Conservation (phyloP, 2,888 invertebrate species). For the Diplazon laetatorius region DNA sequence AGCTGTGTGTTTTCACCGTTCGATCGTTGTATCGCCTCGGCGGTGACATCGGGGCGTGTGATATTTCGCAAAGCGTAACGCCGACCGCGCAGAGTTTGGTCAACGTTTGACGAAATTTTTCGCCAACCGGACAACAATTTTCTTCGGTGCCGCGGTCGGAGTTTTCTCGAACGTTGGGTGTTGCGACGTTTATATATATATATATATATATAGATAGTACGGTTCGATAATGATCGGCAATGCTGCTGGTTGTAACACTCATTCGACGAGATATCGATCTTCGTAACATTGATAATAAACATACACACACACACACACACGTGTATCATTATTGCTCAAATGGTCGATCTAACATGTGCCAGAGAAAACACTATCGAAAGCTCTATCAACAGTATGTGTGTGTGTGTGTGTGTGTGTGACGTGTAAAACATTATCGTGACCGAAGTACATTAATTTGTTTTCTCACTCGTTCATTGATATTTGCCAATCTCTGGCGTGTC, state of each 20-base stretch:
- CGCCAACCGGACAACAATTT: slow-evolving; percentile 58
- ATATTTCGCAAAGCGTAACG: slow-evolving; percentile 59
- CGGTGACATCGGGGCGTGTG: slow-evolving; percentile 47
- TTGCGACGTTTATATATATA: slow-evolving; percentile 47
- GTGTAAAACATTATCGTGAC: slow-evolving; percentile 28
- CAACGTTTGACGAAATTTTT: slow-evolving; percentile 53
- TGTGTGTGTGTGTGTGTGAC: no score
- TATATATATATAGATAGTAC: no score
- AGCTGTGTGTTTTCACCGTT: no score
- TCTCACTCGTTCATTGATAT: slow-evolving; percentile 38
- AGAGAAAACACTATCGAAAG: slow-evolving; percentile 9
- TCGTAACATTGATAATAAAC: slow-evolving; percentile 20
- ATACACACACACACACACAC: no score
- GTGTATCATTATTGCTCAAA: slow-evolving; percentile 47
- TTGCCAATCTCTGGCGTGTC: slow-evolving; percentile 27
- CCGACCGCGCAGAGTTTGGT: slow-evolving; percentile 50
- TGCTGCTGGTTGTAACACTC: not conserved
- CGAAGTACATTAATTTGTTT: slow-evolving; percentile 41
- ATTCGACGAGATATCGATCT: slow-evolving; percentile 48
- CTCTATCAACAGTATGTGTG: slow-evolving; percentile 21
- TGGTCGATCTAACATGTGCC: slow-evolving; percentile 23
- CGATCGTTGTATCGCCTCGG: no score
- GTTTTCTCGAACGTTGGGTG: slow-evolving; percentile 32
- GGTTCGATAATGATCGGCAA: slow-evolving; percentile 4
- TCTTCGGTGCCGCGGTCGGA: slow-evolving; percentile 38